These are phyloP conservation scores for Nycticebus coucang DNA, from an alignment of 2,113 vertebrate genomes.

Conservation along the genomic window DNA sequence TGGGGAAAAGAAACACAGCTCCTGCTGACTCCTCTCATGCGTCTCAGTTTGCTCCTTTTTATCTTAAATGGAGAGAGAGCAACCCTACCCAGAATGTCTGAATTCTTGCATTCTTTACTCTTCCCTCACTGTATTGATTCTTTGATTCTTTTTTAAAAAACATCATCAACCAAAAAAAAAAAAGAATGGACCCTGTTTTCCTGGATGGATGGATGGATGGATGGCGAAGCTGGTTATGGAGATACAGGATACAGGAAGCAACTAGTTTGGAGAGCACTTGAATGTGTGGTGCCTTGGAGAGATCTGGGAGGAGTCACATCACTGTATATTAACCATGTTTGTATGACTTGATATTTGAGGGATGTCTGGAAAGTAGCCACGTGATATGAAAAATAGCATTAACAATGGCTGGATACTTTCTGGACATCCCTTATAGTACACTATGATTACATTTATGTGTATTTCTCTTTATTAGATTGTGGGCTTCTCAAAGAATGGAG, in stretches of 20 bases:
- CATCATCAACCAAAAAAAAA: constrained; percentile 40
- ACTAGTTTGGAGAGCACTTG: neutral
- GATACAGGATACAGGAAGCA: neutral
- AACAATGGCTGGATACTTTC: no score
- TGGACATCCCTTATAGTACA: no score
- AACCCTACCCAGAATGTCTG: no score
- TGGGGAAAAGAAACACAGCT: constrained; percentile 76
- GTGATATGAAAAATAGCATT: no score
- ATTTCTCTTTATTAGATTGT: neutral
- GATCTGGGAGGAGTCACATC: neutral
- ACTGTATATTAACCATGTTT: neutral
- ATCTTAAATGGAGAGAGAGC: no score
- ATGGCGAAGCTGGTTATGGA: neutral
- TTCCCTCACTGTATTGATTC: constrained; percentile 84
- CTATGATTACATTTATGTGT: neutral
- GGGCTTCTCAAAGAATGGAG: neutral
- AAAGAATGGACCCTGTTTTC: neutral
- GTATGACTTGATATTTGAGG: neutral
- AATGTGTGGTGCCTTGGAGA: neutral
- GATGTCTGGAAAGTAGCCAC: no score
- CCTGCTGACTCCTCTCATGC: constrained; percentile 85
- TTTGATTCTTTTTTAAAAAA: constrained; percentile 75
- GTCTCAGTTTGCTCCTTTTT: constrained; percentile 64
- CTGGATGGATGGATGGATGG: neutral
- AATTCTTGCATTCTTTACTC: no score